Conservation (phyloP, 2,888 invertebrate species). For the Ethmia dodecea region DNA sequence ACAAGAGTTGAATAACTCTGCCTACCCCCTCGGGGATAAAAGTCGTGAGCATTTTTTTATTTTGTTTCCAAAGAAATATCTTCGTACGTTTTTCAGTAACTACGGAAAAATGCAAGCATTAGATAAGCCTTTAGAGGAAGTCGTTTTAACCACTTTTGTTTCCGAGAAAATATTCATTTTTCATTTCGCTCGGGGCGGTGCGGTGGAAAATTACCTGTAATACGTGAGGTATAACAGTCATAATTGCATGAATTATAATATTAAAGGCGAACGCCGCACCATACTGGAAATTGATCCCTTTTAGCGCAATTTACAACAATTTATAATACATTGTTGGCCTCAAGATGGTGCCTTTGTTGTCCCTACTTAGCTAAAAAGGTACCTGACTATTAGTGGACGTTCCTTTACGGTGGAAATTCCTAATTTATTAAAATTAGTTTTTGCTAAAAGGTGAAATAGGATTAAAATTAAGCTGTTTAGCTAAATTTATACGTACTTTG, state of each 20-base stretch:
- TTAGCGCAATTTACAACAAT: conserved; percentile 38
- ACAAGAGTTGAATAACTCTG: too few species aligned
- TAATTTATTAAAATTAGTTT: conserved; percentile 15
- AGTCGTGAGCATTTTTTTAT: too few species aligned
- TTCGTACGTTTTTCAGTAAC: too few species aligned
- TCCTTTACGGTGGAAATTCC: conserved; percentile 9
- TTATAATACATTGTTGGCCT: conserved; percentile 32
- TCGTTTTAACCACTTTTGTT: conserved; percentile 62
- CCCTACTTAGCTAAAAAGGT: conserved; percentile 19
- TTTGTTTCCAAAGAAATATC: too few species aligned
- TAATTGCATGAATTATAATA: conserved; percentile 45
- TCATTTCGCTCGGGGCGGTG: conserved; percentile 39
- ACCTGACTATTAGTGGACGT: conserved; percentile 10
- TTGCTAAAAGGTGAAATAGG: too few species aligned
- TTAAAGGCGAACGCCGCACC: conserved; percentile 25
- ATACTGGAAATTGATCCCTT: conserved; percentile 46
- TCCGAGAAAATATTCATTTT: conserved; percentile 59
- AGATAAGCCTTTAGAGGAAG: conserved; percentile 59
- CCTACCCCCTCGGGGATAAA: too few species aligned
- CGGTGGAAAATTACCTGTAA: conserved; percentile 55
- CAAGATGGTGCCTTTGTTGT: conserved; percentile 24
- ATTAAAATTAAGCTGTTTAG: too few species aligned
- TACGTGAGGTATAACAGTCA: conserved; percentile 35
- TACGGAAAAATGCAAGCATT: conserved; percentile 54
- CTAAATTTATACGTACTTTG: too few species aligned